Base-by-base conservation (phyloP, 1,140 invertebrate genomes). In the Drosophila biarmipes region DNA sequence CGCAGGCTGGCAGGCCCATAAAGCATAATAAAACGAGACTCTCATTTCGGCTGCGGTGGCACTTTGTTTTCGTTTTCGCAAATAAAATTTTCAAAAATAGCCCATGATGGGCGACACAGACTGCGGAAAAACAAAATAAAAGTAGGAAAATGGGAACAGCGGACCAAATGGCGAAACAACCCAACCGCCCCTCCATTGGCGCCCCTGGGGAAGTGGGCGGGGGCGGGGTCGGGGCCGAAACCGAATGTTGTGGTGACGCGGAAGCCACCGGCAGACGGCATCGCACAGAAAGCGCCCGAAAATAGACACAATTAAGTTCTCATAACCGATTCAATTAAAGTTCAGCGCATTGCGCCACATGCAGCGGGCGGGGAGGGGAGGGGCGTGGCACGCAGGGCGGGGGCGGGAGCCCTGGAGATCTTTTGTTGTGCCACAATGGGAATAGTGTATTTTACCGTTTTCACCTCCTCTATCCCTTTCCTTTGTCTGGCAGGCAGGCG, bases 251-350 rank as follows among this genome's bases (percentile, higher is more conserved):
- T 46, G 56, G 73, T 61, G 75, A 78, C 66, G 75, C 75, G 75
- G 75, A 78, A 78, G 75, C 57, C 66, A 77, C 75, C 75, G 82
- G 55, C 74, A 73, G 66, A 78, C 64, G 40, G 40, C 40, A 42
- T 6, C 40, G 75, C 56, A 49, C 51, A 73, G 10, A 27, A 29
- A 15, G 55, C 75, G 85, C n/a, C 77, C 87, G 84, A 71, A 89
- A 89, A 89, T 89, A 89, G 80, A 84, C 58, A 77, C 84, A 89
- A 89, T 89, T 89, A 89, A 80, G 85, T 69, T 89, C 66, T 90
- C 84, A 80, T 90, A 90, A 80, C 68, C 81, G 85, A 75, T 87
- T 87, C 73, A 86, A 86, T 86, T 86, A 87, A 55, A 77, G 71
- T 75, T 82, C 56, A 82, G 75, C 45, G 19, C 58, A 80, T 48